Base-by-base conservation (phyloP, 2,797 vertebrate species). In the Argentina silus region DNA sequence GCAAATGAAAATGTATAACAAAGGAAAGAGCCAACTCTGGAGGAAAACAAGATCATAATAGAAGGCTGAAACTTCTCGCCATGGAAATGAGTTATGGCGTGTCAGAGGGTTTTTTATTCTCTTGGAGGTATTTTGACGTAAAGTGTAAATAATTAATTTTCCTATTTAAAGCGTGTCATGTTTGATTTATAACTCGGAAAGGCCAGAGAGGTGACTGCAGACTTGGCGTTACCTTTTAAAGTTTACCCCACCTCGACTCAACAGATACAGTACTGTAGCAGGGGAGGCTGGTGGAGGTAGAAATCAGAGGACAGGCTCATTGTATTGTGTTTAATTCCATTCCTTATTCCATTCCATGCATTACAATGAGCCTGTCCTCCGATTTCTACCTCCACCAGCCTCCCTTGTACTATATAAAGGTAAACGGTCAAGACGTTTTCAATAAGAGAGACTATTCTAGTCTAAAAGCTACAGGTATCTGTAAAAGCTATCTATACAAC, bases 91-190 rank as follows among this genome's bases (percentile, higher is more conserved):
- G 84, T 91, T 90, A 92, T 89, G 86, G 80, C 84, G 78, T 86
- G 84, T 86, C 88, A 80, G 77, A 82, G 80, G 83, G 88, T 42
- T 69, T 72, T 88, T 57, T 85, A 83, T 86, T 75, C 81, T 89
- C 79, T 91, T 88, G 84, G 80, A 91, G 91, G 86, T 90, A 89
- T 93, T 92, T 90, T 92, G 86, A 85, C 89, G 89, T 89, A 78
- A 86, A 86, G 84, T 91, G 89, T 93, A 91, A 93, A 93, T 93
- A 92, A 93, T 93, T 92, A 90, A 93, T 92, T 91, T 88, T 85
- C 89, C 89, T 89, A 93, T 93, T 93, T 93, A 92, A 91, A 90
- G 89, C 86, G 83, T 69, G 87, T 87, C 90, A 90, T 87, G 86
- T 91, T 89, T 92, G 90, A 93, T 93, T 92, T 93, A 92, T 91